Conservation (phyloP, 1,140 invertebrate genomes). For the Oedothorax gibbosus region DNA sequence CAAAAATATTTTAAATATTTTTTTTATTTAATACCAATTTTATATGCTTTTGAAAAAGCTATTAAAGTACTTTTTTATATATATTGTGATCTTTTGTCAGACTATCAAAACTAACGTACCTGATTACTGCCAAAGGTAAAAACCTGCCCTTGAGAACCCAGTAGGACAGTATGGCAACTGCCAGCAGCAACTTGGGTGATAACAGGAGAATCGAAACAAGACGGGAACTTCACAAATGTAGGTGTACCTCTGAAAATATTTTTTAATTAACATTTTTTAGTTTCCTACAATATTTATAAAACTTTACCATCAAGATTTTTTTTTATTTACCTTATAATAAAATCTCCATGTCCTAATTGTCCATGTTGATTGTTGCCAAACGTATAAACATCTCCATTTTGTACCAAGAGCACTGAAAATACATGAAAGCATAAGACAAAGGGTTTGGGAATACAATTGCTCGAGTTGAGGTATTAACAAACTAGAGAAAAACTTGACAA, state of each 20-base stretch:
- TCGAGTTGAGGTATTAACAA: neutral
- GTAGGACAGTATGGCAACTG: slow-evolving; percentile 92
- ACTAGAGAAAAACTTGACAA: too few species aligned
- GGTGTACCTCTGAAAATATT: slow-evolving; percentile 76
- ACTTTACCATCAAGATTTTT: neutral
- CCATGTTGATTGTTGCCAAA: slow-evolving; percentile 92
- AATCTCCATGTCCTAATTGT: slow-evolving; percentile 85
- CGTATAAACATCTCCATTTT: slow-evolving; percentile 82
- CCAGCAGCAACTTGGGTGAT: slow-evolving; percentile 85
- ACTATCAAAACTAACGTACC: slow-evolving; percentile 69
- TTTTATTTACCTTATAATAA: slow-evolving; percentile 55
- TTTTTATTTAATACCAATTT: neutral
- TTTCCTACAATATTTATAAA: too few species aligned
- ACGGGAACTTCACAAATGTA: slow-evolving; percentile 80
- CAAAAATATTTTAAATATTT: neutral
- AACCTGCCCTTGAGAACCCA: slow-evolving; percentile 91
- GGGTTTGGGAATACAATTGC: neutral
- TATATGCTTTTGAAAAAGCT: neutral
- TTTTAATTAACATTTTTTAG: too few species aligned
- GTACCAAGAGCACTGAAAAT: slow-evolving; percentile 74
- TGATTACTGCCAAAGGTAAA: slow-evolving; percentile 94
- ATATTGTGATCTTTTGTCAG: neutral
- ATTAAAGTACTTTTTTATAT: neutral
- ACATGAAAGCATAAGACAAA: too few species aligned
- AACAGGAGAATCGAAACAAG: slow-evolving; percentile 68